A percentile compares a stretch with the other conserved stretches of the same genome.
phyloP scores from a whole-genome alignment of 2,888 invertebrate species.

The Trichogramma evanescens region DNA sequence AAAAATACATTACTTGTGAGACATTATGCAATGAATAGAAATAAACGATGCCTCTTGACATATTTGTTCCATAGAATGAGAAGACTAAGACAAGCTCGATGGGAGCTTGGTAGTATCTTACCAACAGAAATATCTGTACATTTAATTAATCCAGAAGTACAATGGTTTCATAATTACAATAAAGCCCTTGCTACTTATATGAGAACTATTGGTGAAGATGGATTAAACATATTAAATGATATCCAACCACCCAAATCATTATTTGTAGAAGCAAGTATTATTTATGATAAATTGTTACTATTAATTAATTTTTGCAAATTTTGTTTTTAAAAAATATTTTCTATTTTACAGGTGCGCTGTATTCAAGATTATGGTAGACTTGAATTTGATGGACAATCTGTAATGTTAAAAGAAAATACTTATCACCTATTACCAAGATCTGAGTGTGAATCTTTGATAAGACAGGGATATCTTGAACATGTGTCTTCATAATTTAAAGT shows the following conservation, averaged over 20 bases:
- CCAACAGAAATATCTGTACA: conserved; percentile 77
- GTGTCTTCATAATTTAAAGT: conserved; percentile 45
- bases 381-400: conserved; percentile 87
- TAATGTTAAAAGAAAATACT: conserved; percentile 82
- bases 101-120: conserved; percentile 91
- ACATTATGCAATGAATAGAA: conserved; percentile 79
- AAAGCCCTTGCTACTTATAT: conserved; percentile 81
- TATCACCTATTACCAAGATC: conserved; percentile 82
- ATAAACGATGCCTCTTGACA: conserved; percentile 81
- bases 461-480: conserved; percentile 83
- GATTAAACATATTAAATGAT: conserved; percentile 80
- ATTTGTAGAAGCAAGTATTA: conserved; percentile 71
- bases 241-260: conserved; percentile 86
- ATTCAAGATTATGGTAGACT: conserved; percentile 86
- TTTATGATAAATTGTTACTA: not conserved
- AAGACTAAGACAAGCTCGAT: conserved; percentile 77
- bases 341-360: conserved; percentile 59
- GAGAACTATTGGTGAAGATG: conserved; percentile 78
- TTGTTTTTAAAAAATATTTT: not conserved
- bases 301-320: not conserved
- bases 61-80: conserved; percentile 76
- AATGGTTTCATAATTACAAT: conserved; percentile 86
- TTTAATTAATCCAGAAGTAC: conserved; percentile 72
- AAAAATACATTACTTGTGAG: conserved; percentile 67
- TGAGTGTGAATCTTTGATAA: conserved; percentile 82